Percentiles rank a stretch among this genome's conserved stretches.
phyloP scores from a whole-genome alignment of 64 coral and sea anemone species.

The Pocillopora verrucosa region DNA sequence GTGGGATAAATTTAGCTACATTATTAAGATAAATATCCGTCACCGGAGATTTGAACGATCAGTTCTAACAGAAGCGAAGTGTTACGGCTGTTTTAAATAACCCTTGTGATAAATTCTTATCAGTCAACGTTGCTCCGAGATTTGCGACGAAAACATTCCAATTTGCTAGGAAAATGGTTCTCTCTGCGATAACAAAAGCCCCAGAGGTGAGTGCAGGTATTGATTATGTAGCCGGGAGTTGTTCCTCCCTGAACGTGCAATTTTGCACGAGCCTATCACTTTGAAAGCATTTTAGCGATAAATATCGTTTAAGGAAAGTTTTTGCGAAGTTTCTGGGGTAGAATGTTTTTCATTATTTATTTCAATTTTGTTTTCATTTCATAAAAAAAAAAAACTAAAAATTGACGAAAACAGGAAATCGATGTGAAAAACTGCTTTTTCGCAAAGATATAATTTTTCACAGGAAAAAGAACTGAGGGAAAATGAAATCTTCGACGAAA shows the following conservation, averaged over 20 bases:
- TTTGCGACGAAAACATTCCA: not conserved
- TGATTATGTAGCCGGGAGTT: not conserved
- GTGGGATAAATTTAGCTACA: not conserved
- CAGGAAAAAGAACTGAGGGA: too few relatives aligned
- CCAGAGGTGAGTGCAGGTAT: constrained; percentile 7
- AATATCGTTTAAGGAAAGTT: too few relatives aligned
- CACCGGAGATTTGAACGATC: not conserved
- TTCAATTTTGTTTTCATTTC: too few relatives aligned
- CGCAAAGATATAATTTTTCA: too few relatives aligned
- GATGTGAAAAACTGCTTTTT: too few relatives aligned
- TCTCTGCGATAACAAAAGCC: constrained; percentile 10
- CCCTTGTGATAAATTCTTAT: not conserved
- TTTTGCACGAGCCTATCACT: not conserved
- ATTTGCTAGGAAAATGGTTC: constrained; percentile 5
- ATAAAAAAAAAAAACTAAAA: too few relatives aligned
- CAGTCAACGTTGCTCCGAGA: too few relatives aligned
- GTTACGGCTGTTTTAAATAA: not conserved
- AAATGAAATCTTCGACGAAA: too few relatives aligned
- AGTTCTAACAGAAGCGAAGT: not conserved
- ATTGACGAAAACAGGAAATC: too few relatives aligned
- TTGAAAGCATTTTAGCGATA: not conserved
- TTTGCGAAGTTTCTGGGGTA: too few relatives aligned
- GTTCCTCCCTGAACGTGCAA: not conserved
- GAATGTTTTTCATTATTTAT: too few relatives aligned
- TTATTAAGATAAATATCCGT: not conserved